phyloP scores from a whole-genome alignment of 2,888 invertebrate genomes.

The Cephonodes hylas region DNA sequence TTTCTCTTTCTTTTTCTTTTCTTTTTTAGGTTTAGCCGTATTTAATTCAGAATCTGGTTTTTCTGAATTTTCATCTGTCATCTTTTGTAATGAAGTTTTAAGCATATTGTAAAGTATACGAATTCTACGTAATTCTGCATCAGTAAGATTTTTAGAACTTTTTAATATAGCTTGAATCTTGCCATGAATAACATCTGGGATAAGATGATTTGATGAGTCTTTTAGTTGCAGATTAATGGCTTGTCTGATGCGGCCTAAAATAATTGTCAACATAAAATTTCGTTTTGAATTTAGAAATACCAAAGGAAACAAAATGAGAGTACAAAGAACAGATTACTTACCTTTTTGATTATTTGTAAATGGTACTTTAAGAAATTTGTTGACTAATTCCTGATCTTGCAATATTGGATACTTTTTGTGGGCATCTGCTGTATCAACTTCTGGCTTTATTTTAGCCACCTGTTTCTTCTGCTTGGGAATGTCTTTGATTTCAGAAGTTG shows the following conservation, averaged over 20 bases:
- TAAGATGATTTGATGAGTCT: constrained; percentile 46
- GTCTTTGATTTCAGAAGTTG: neutral
- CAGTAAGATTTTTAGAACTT: constrained; percentile 38
- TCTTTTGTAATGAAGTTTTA: constrained; percentile 36
- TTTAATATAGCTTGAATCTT: constrained; percentile 56
- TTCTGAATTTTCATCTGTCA: too few relatives aligned
- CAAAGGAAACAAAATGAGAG: neutral
- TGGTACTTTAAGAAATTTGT: constrained; percentile 49
- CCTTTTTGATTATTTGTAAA: constrained; percentile 73
- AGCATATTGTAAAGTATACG: constrained; percentile 68
- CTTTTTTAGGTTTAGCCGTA: constrained; percentile 15
- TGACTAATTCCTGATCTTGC: constrained; percentile 48
- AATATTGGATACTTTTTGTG: constrained; percentile 51
- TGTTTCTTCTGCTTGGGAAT: neutral
- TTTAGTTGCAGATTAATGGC: constrained; percentile 50
- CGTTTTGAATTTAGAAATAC: neutral
- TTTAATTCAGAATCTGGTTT: constrained; percentile 24
- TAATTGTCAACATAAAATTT: neutral
- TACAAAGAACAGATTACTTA: constrained; percentile 24
- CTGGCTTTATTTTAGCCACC: neutral
- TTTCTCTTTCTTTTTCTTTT: constrained; percentile 22
- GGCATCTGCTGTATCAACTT: constrained; percentile 26
- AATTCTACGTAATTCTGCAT: constrained; percentile 57
- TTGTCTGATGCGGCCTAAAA: constrained; percentile 65
- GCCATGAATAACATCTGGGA: constrained; percentile 62